Evolutionary conservation across 1,140 invertebrate genomes (phyloP).

Genomic region (Drosophila parvula): DNA sequence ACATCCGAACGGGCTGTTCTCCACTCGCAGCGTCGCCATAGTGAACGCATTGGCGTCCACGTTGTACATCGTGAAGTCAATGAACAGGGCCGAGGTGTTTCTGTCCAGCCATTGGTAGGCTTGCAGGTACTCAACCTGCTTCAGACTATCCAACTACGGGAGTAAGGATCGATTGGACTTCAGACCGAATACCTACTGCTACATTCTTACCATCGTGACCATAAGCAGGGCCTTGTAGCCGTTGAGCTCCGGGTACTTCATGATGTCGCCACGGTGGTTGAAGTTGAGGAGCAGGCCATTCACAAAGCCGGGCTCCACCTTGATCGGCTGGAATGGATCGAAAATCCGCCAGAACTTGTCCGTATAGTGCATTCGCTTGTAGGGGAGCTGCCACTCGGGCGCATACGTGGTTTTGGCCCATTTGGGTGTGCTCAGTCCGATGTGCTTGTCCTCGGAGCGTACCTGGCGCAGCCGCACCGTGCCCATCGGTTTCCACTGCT

Average conservation of each 20-base stretch:
- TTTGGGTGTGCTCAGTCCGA: neutral
- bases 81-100: conserved; percentile 50
- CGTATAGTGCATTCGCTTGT: conserved; percentile 32
- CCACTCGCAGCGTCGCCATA: conserved; percentile 45
- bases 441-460: conserved; percentile 6
- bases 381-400: conserved; percentile 54
- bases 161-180: neutral
- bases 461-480: conserved; percentile 62
- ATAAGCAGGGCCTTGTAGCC: conserved; percentile 61
- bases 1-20: conserved; percentile 55
- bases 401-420: conserved; percentile 31
- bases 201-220: neutral
- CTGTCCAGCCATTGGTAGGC: conserved; percentile 43
- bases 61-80: conserved; percentile 73
- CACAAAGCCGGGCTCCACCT: neutral
- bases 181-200: neutral
- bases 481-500: conserved; percentile 50
- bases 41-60: conserved; percentile 56
- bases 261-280: conserved; percentile 10
- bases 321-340: conserved; percentile 52
- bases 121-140: conserved; percentile 49
- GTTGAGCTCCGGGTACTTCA: conserved; percentile 26
- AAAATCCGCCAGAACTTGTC: conserved; percentile 67
- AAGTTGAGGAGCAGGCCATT: conserved; percentile 19
- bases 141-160: conserved; percentile 19